These are phyloP conservation scores for Ectropis grisescens DNA, from an alignment of 1,140 invertebrate species.

Conservation along the genomic window DNA sequence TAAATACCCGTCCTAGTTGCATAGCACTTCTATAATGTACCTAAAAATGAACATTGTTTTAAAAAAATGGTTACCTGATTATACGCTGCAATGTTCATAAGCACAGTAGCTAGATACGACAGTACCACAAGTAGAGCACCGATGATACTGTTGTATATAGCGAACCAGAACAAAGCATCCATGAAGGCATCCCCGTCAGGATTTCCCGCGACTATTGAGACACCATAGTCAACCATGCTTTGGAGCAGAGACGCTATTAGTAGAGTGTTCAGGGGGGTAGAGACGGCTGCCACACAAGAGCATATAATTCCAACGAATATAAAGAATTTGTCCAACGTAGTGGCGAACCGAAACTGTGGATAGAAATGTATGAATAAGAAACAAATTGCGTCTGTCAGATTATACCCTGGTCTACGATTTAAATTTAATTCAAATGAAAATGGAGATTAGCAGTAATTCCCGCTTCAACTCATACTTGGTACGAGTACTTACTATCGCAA, in stretches of 20 bases:
- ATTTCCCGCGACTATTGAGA: slow-evolving; percentile 19
- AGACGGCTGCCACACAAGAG: slow-evolving; percentile 72
- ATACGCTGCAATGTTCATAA: slow-evolving; percentile 78
- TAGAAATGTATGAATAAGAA: not conserved
- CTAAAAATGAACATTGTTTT: too few species aligned
- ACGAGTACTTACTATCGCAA: too few species aligned
- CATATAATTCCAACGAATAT: slow-evolving; percentile 73
- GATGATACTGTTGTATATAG: slow-evolving; percentile 72
- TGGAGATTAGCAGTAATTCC: too few species aligned
- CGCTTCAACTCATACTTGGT: too few species aligned
- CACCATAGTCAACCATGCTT: slow-evolving; percentile 50
- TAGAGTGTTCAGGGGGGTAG: slow-evolving; percentile 77
- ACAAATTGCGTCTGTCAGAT: too few species aligned
- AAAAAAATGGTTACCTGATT: slow-evolving; percentile 70
- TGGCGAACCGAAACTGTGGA: slow-evolving; percentile 73
- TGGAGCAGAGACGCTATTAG: slow-evolving; percentile 78
- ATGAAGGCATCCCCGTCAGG: slow-evolving; percentile 36
- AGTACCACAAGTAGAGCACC: slow-evolving; percentile 72
- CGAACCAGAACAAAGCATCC: slow-evolving; percentile 67
- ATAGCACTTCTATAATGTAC: too few species aligned
- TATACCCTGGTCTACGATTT: too few species aligned
- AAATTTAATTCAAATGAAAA: too few species aligned
- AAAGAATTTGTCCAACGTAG: slow-evolving; percentile 70
- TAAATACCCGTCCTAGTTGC: too few species aligned
- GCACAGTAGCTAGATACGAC: slow-evolving; percentile 74